Evolutionary conservation across 2,797 vertebrate genomes (phyloP).

Genomic region (Gila robusta): DNA sequence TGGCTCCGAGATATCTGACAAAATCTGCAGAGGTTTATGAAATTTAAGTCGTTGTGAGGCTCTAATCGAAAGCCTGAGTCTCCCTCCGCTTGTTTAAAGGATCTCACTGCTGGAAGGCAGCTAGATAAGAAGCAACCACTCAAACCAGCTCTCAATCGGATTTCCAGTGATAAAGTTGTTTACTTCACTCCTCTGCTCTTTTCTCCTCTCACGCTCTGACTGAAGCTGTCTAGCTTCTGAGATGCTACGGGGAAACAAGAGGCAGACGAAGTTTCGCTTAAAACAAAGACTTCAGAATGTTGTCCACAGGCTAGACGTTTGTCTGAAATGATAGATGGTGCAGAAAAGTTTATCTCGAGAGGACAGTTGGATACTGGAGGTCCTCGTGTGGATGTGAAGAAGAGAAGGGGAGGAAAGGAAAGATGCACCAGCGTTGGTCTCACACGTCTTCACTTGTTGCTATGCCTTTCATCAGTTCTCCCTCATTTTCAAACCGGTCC

Average conservation of each 20-base stretch:
- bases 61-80: conserved; percentile 65
- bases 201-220: conserved; percentile 29
- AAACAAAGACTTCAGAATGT: conserved; percentile 47
- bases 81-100: conserved; percentile 62
- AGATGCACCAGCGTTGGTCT: neutral
- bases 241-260: conserved; percentile 31
- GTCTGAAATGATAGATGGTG: conserved; percentile 34
- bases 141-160: conserved; percentile 48
- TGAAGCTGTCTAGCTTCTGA: conserved; percentile 38
- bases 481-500: neutral
- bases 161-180: conserved; percentile 61
- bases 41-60: conserved; percentile 59
- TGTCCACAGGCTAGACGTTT: conserved; percentile 51
- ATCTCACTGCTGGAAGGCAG: conserved; percentile 57
- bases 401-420: neutral
- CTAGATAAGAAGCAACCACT: conserved; percentile 62
- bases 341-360: neutral
- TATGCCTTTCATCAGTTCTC: neutral
- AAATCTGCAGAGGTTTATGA: conserved; percentile 47
- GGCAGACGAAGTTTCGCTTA: neutral
- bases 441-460: conserved; percentile 16
- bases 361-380: neutral
- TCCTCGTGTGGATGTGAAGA: neutral
- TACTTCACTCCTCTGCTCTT: conserved; percentile 54
- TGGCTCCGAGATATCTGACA: conserved; percentile 51